phyloP scores from a whole-genome alignment of 2,113 vertebrate genomes.

The Astatoreochromis straeleni region DNA sequence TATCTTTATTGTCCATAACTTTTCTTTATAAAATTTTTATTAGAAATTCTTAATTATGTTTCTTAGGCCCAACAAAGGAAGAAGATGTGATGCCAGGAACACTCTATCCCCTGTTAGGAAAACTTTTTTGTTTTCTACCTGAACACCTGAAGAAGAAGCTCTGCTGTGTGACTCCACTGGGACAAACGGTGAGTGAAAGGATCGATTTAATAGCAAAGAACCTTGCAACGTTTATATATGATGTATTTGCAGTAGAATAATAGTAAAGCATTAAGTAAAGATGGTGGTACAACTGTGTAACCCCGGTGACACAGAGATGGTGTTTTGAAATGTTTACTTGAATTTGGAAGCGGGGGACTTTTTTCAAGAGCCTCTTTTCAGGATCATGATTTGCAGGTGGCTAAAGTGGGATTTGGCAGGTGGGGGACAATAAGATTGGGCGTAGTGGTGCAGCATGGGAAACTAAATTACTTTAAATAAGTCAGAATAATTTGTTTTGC shows the following conservation, averaged over 20 bases:
- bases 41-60: not conserved
- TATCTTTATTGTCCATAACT: not conserved
- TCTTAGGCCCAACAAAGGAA: constrained; percentile 75
- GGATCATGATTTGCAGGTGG: rapidly evolving
- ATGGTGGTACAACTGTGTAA: not conserved
- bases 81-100: constrained; percentile 75
- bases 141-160: constrained; percentile 56
- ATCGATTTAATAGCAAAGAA: not conserved
- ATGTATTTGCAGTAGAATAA: not conserved
- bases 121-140: constrained; percentile 75
- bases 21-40: not conserved
- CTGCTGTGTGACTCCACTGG: constrained; percentile 53
- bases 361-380: not conserved
- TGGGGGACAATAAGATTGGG: not conserved
- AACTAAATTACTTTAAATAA: not conserved
- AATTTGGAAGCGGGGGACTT: rapidly evolving
- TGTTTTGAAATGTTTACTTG: not conserved
- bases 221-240: not conserved
- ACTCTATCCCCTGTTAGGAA: constrained; percentile 75
- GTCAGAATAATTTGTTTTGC: not conserved
- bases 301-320: not conserved
- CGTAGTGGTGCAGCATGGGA: not conserved
- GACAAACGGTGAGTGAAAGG: constrained; percentile 47
- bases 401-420: not conserved
- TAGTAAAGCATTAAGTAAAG: not conserved